phyloP scores from a whole-genome alignment of 2,113 vertebrate genomes.

The Vulpes lagopus region DNA sequence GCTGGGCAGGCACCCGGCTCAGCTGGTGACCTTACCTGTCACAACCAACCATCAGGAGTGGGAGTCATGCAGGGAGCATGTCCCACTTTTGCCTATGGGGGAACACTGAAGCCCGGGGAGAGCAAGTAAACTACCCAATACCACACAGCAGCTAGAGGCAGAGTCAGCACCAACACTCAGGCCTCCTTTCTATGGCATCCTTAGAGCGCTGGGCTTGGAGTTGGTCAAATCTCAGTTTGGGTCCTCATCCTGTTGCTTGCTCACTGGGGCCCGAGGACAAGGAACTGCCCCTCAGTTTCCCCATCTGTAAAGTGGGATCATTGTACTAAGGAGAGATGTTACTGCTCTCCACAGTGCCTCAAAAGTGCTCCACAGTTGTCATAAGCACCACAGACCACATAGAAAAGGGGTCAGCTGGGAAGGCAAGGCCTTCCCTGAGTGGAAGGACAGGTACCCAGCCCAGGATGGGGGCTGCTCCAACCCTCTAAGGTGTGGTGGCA shows the following conservation, averaged over 20 bases:
- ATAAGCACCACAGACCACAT: neutral
- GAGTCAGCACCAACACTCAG: neutral
- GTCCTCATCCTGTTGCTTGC: neutral
- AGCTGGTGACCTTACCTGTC: neutral
- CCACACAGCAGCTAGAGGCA: neutral
- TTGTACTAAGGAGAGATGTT: neutral
- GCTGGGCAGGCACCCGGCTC: neutral
- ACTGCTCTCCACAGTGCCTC: neutral
- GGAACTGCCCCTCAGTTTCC: neutral
- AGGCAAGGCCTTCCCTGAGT: neutral
- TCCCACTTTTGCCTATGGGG: neutral
- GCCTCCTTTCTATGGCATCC: neutral
- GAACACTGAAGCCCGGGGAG: neutral
- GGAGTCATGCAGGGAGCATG: neutral
- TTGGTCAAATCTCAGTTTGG: neutral
- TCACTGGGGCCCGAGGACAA: neutral
- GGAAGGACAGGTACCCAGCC: neutral
- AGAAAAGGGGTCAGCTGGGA: neutral
- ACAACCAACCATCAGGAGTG: neutral
- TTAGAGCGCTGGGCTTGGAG: neutral
- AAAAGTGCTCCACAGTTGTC: neutral
- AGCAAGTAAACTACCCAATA: neutral
- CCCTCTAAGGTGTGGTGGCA: neutral
- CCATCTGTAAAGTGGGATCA: neutral
- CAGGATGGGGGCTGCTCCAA: accelerated